Evolutionary conservation across 2,888 invertebrate genomes (phyloP).

Genomic region (Erebia aethiops): DNA sequence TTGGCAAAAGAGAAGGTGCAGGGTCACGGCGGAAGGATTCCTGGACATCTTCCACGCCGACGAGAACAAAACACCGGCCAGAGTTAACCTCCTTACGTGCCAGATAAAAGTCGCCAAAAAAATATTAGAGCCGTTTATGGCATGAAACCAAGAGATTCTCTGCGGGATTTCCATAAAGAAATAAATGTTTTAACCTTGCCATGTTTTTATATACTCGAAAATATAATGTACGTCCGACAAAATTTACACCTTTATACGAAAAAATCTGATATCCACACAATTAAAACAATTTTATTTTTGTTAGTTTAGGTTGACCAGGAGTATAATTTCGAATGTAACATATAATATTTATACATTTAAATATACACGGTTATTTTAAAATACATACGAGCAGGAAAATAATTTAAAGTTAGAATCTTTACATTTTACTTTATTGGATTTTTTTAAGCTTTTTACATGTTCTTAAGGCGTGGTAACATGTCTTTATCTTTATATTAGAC

Average conservation of each 20-base stretch:
- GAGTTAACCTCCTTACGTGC: conserved; percentile 97
- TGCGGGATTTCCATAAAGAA: no score
- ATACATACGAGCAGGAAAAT: not conserved
- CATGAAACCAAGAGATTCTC: no score
- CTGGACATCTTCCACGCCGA: conserved; percentile 98
- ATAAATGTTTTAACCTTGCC: no score
- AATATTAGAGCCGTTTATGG: no score
- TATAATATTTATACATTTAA: not conserved
- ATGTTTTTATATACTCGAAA: no score
- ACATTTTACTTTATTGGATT: not conserved
- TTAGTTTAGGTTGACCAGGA: conserved; percentile 12
- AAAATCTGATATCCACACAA: no score
- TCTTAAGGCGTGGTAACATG: no score
- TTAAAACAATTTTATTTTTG: conserved; percentile 3
- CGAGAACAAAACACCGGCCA: conserved; percentile 96
- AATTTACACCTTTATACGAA: no score
- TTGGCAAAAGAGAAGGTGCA: conserved; percentile 96
- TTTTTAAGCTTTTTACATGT: no score
- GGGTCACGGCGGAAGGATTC: conserved; percentile 95
- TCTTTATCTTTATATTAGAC: no score
- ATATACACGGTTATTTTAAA: not conserved
- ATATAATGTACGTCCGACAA: no score
- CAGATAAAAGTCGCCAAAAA: conserved; percentile 98
- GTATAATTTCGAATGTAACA: conserved; percentile 9
- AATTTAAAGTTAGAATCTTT: no score